Percentiles rank a stretch among this genome's conserved stretches.
phyloP scores from a whole-genome alignment of 2,113 vertebrate genomes.

The Mus musculus region GRCm39 chr16:33482501-33483000 shows the following conservation, averaged over 20 bases:
- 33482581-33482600: not conserved
- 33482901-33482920: not conserved
- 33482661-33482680: not conserved
- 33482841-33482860: not conserved
- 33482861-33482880: constrained; percentile 25
- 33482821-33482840: not conserved
- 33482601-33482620: not conserved
- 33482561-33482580: not conserved
- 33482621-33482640: not conserved
- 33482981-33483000: not conserved
- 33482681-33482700: not conserved
- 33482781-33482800: not conserved
- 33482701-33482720: not conserved
- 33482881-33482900: not conserved
- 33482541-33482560: not conserved
- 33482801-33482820: not conserved
- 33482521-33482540: not conserved
- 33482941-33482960: not conserved
- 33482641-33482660: not conserved
- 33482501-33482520: not conserved
- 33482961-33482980: not conserved
- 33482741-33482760: not conserved
- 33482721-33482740: not conserved
- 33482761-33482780: not conserved
- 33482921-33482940: not conserved